A percentile compares a stretch with the other conserved stretches of the same genome.
Conservation (phyloP, 2,797 vertebrate genomes). For the Xiphophorus birchmanni region DNA sequence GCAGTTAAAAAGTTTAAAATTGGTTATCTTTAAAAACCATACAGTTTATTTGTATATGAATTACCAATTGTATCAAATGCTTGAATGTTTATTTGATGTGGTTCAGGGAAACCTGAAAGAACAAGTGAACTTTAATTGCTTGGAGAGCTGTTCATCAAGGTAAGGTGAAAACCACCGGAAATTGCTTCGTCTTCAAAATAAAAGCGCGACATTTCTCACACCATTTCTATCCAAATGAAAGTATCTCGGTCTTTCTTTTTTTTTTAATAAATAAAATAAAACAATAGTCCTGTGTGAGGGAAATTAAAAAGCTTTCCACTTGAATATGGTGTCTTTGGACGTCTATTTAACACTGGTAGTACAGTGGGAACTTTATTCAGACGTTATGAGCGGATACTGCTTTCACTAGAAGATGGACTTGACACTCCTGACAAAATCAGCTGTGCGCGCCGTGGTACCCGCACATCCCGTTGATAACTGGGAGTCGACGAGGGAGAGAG, state of each 20-base stretch:
- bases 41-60: not conserved
- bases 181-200: conserved; percentile 35
- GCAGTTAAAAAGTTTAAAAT: not conserved
- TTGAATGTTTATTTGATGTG: not conserved
- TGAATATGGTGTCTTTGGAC: not conserved
- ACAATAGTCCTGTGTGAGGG: not conserved
- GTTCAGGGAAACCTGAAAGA: not conserved
- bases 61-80: not conserved
- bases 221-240: not conserved
- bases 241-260: not conserved
- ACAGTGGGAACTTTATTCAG: conserved; percentile 44
- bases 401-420: not conserved
- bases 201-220: conserved; percentile 4
- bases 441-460: conserved; percentile 32
- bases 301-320: not conserved
- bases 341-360: not conserved
- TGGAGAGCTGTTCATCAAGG: not conserved
- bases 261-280: not conserved
- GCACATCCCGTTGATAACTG: conserved; percentile 15
- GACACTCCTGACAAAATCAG: conserved; percentile 43
- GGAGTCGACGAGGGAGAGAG: conserved; percentile 5
- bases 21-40: not conserved
- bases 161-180: conserved; percentile 16
- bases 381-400: conserved; percentile 39
- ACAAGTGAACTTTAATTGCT: not conserved